Percentiles rank a stretch among this genome's conserved stretches.
These are phyloP conservation scores for Drosophila eugracilis DNA, from an alignment of 1,140 invertebrate species.

Conservation along the genomic window DNA sequence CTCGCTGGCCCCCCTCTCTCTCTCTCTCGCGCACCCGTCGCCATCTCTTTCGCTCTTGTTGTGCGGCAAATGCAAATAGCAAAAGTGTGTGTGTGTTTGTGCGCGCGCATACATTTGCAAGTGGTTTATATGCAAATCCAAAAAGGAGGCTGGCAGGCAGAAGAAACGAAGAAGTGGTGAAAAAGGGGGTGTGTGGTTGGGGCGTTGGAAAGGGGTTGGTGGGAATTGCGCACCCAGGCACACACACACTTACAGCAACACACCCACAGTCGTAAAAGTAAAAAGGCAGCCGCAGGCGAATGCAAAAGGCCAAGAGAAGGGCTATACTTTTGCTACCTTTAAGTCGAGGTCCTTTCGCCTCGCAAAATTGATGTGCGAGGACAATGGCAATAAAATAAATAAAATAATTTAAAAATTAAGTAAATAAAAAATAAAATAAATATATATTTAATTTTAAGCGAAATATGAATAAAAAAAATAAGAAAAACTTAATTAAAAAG, in stretches of 20 bases:
- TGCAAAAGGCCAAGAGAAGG: slow-evolving; percentile 12
- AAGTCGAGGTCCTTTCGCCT: slow-evolving; percentile 28
- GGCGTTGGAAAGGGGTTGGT: neutral
- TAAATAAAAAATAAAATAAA: neutral
- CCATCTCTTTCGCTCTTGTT: neutral
- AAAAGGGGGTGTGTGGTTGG: slow-evolving; percentile 6
- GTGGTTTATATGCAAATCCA: slow-evolving; percentile 82
- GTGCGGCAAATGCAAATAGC: slow-evolving; percentile 67
- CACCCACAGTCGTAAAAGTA: slow-evolving; percentile 22
- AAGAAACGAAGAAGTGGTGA: slow-evolving; percentile 11
- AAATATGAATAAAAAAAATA: too few species aligned
- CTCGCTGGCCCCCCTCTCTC: slow-evolving; percentile 29
- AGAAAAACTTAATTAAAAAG: neutral
- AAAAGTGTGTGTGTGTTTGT: slow-evolving; percentile 50
- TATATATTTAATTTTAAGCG: too few species aligned
- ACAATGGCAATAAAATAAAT: neutral
- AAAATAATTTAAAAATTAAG: neutral
- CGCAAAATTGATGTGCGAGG: neutral
- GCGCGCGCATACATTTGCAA: slow-evolving; percentile 79
- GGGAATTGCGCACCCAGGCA: neutral
- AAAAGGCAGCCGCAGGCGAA: slow-evolving; percentile 31
- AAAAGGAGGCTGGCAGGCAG: slow-evolving; percentile 48
- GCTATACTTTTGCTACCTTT: slow-evolving; percentile 53
- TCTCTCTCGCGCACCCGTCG: neutral
- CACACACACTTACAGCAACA: slow-evolving; percentile 1